Evolutionary conservation across 2,888 invertebrate genomes (phyloP).

Genomic region (Pristionchus maxplancki): DNA sequence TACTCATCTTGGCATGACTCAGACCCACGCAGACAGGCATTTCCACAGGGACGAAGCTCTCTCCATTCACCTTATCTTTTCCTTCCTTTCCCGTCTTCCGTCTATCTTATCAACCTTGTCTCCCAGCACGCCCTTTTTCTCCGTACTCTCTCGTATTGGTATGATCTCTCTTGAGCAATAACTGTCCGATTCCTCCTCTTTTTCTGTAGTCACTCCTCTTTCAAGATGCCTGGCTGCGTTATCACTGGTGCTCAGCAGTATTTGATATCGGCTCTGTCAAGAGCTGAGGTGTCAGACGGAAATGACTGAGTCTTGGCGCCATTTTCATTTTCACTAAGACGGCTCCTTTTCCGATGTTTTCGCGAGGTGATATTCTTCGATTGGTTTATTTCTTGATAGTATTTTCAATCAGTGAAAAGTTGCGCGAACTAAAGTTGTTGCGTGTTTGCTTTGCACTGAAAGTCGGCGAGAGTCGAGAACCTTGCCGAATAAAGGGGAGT

Average conservation of each 20-base stretch:
- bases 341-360: neutral
- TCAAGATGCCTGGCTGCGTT: neutral
- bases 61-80: neutral
- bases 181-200: neutral
- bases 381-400: neutral
- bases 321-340: neutral
- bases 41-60: neutral
- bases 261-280: slow-evolving; percentile 16
- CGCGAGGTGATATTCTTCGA: neutral
- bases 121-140: neutral
- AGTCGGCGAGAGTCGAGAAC: neutral
- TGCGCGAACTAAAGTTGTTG: neutral
- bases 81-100: neutral
- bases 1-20: slow-evolving; percentile 24
- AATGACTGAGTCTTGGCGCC: neutral
- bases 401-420: no score
- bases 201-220: neutral
- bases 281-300: slow-evolving; percentile 28
- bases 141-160: neutral
- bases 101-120: neutral
- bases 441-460: slow-evolving; percentile 23
- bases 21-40: slow-evolving; percentile 17
- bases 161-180: neutral
- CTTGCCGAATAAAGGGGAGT: neutral
- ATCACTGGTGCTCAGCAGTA: neutral